Evolutionary conservation across 2,797 vertebrate genomes (phyloP).

Genomic region (Oreonectes daqikongensis): DNA sequence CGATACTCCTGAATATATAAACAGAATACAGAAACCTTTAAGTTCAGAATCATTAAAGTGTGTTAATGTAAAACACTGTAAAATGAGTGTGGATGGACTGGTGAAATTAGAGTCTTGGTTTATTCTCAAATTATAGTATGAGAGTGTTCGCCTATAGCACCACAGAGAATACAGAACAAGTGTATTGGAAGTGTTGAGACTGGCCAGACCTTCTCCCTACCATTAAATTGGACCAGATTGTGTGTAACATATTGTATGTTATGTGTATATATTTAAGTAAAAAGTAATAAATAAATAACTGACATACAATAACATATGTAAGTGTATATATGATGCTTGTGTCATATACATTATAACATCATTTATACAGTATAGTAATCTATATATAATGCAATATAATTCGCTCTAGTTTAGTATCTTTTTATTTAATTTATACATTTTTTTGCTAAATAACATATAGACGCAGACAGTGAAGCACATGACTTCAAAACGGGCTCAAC

Average conservation of each 20-base stretch:
- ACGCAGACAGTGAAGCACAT: not conserved
- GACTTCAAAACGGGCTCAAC: not conserved
- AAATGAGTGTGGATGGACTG: not conserved
- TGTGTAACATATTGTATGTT: too few species aligned
- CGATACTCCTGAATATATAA: not conserved
- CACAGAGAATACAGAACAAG: not conserved
- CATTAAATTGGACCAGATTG: not conserved
- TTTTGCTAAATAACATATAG: not conserved
- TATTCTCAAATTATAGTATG: not conserved
- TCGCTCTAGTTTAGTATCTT: too few species aligned
- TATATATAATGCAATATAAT: too few species aligned
- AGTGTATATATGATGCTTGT: too few species aligned
- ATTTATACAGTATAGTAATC: too few species aligned
- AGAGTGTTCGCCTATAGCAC: not conserved
- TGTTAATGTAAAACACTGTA: not conserved
- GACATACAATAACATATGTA: too few species aligned
- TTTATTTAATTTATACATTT: too few species aligned
- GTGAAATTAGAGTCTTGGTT: not conserved
- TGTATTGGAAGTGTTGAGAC: not conserved
- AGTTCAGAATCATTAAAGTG: conserved; percentile 1
- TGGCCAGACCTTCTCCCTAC: not conserved
- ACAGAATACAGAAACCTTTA: not conserved
- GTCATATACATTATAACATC: too few species aligned
- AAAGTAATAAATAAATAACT: not conserved
- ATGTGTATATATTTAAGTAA: too few species aligned